Conservation (phyloP, 2,888 invertebrate species). For the Pyrocoelia pectoralis region DNA sequence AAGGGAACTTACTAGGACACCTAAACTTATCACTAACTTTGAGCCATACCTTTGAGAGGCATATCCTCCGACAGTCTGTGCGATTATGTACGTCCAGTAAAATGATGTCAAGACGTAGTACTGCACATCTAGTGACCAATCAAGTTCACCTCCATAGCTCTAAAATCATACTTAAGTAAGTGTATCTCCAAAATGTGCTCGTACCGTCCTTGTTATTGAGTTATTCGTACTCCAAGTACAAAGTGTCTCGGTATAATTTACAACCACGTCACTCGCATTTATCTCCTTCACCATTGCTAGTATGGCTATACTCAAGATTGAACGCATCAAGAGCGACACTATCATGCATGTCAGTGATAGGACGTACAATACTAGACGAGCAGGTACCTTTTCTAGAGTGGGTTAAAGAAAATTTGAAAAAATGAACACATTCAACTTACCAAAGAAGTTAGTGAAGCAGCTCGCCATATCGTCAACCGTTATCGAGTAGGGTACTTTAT, state of each 20-base stretch:
- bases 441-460: too few relatives aligned
- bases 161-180: too few relatives aligned
- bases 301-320: not conserved
- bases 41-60: not conserved
- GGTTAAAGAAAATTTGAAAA: not conserved
- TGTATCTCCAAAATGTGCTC: not conserved
- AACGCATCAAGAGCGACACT: not conserved
- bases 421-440: too few relatives aligned
- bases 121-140: constrained; percentile 1
- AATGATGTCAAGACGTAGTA: not conserved
- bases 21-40: not conserved
- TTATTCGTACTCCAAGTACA: not conserved
- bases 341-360: not conserved
- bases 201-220: not conserved
- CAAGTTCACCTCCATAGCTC: not conserved
- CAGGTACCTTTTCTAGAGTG: not conserved
- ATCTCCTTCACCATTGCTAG: not conserved
- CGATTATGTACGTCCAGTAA: not conserved
- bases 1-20: not conserved
- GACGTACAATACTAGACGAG: not conserved
- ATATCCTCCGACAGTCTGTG: not conserved
- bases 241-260: not conserved
- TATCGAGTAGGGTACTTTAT: too few relatives aligned
- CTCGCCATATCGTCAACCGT: too few relatives aligned
- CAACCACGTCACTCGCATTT: not conserved